phyloP scores from a whole-genome alignment of 2,113 vertebrate species.

The Tachuris rubrigastra region DNA sequence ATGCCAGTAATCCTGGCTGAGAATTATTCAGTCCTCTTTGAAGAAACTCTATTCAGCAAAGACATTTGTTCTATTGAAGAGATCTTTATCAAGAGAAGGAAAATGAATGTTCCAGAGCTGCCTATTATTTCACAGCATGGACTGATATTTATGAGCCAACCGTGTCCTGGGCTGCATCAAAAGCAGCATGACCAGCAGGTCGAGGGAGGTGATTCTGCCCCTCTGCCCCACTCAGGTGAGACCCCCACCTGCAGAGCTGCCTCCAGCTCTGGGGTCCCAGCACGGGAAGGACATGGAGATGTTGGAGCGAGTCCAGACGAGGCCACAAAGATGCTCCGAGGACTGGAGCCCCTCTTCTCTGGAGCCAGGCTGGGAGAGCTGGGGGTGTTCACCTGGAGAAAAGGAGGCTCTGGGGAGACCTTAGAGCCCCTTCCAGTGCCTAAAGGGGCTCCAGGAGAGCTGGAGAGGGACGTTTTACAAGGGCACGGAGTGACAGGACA shows the following conservation, averaged over 20 bases:
- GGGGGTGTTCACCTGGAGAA: neutral
- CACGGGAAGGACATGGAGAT: neutral
- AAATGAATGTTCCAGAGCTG: neutral
- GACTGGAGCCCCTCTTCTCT: too few species aligned
- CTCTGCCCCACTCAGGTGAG: neutral
- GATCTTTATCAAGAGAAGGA: neutral
- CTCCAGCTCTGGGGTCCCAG: neutral
- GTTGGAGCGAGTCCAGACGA: too few species aligned
- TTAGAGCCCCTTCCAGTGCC: neutral
- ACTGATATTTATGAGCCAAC: neutral
- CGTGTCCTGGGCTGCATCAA: neutral
- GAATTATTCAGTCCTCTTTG: neutral
- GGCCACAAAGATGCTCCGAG: too few species aligned
- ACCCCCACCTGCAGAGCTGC: neutral
- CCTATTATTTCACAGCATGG: neutral
- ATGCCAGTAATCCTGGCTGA: neutral
- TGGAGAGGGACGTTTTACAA: neutral
- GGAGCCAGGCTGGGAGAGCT: too few species aligned
- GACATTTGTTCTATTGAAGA: neutral
- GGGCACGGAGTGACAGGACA: neutral
- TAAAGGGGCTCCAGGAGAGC: neutral
- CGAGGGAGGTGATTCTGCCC: neutral
- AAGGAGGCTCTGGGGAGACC: neutral
- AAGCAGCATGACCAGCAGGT: neutral
- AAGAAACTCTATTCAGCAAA: neutral